phyloP scores from a whole-genome alignment of 2,797 vertebrate species.

The Botia kubotai region DNA sequence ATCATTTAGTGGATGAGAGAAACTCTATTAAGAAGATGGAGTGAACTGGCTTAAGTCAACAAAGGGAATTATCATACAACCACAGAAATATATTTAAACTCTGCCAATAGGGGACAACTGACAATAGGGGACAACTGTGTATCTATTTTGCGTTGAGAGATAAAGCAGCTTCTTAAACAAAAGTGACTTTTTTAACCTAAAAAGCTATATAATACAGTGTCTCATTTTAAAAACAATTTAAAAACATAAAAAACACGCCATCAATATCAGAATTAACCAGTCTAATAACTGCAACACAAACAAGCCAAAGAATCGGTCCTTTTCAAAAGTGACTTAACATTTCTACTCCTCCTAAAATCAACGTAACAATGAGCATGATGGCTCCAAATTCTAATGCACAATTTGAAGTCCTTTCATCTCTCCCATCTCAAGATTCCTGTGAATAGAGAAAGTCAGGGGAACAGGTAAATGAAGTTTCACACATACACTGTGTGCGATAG shows the following conservation, averaged over 20 bases:
- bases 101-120: background rate
- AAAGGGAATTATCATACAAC: slow-evolving; percentile 28
- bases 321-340: background rate
- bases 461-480: background rate
- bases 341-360: background rate
- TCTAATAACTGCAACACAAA: background rate
- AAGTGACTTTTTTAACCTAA: too few species aligned
- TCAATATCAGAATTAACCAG: too few species aligned
- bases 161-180: too few species aligned
- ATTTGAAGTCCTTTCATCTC: background rate
- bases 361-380: background rate
- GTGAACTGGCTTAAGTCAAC: slow-evolving; percentile 6
- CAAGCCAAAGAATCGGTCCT: background rate
- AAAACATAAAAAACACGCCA: too few species aligned
- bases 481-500: background rate
- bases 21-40: slow-evolving; percentile 38
- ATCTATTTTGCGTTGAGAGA: too few species aligned
- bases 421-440: background rate
- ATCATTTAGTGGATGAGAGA: slow-evolving; percentile 32
- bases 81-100: slow-evolving; percentile 19
- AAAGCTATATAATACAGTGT: background rate
- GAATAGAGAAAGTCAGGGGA: background rate
- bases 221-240: too few species aligned
- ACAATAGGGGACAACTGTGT: background rate
- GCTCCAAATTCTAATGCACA: background rate